Conservation (phyloP, 2,888 invertebrate species). For the Uropetala carovei region DNA sequence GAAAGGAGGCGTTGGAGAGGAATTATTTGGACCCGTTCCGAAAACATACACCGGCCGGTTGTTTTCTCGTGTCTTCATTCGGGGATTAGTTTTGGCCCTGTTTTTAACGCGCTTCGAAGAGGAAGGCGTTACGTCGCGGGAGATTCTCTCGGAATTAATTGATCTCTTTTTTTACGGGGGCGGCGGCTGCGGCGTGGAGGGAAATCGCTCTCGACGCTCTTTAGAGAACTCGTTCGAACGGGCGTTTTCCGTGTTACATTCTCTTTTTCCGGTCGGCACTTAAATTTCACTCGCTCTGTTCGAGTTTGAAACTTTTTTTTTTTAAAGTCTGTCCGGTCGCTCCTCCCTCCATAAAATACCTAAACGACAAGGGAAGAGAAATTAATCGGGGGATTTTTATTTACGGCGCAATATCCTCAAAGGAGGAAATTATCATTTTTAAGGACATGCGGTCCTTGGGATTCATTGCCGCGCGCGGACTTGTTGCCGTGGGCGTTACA, state of each 20-base stretch:
- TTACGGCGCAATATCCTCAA: not conserved
- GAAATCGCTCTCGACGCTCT: not conserved
- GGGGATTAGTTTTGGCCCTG: not conserved
- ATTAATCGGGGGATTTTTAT: not conserved
- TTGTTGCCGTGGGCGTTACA: too few relatives aligned
- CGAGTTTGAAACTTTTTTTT: not conserved
- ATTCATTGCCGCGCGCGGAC: too few relatives aligned
- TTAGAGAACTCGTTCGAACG: slow-evolving; percentile 14
- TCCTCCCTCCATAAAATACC: not conserved
- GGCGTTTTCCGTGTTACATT: not conserved
- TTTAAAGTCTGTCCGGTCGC: not conserved
- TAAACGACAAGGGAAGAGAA: not conserved
- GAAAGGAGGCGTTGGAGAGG: not conserved
- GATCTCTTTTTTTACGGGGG: slow-evolving; percentile 3
- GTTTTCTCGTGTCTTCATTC: not conserved
- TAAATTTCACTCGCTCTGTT: not conserved
- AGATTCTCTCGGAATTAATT: slow-evolving; percentile 21
- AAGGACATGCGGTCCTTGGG: too few relatives aligned
- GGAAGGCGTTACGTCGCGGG: not conserved
- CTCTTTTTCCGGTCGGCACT: not conserved
- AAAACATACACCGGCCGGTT: slow-evolving; percentile 10
- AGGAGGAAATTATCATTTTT: too few relatives aligned
- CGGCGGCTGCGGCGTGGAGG: not conserved
- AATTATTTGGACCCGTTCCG: not conserved
- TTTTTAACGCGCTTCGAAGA: not conserved